Base-by-base conservation (phyloP, 2,113 vertebrate species). In the Hippocampus abdominalis region DNA sequence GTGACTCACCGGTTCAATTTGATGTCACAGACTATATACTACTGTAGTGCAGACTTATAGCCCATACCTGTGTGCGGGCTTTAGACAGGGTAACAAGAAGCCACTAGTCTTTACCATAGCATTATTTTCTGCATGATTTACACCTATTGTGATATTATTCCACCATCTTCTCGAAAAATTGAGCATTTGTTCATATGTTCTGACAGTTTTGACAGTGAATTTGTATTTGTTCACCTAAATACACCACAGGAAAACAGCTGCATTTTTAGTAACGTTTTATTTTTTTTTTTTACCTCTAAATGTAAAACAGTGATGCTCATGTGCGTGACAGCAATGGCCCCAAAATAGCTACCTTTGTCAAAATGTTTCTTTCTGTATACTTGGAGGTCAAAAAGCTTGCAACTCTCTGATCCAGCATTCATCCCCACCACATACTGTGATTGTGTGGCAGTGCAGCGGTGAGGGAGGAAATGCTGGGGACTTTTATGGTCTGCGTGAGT, bases 301-400 rank as follows among this genome's bases (percentile, higher is more conserved):
- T 72, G 57, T 12, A 11, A 36, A 76, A 75, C 64, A 77, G 66
- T 68, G 69, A 70, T 27, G 40, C 62, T 68, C 2, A 0, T 32
- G 61, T 68, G 71, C 3, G 59, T 73, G 69, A 77, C 7, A 3
- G 23, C 56, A 66, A 56, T 61, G 40, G 57, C 69, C 73, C 73
- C 69, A 69, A 69, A 79, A 77, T 75, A 79, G 71, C 10, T 8
- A n/a, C 63, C n/a, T 64, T 64, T 64, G 63, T 64, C 40, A 64
- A 27, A 64, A 20, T 48, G 29, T 59, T 48, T 80, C 21, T 74
- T 73, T 66, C 53, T 73, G 70, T 46, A 46, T 64, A 15, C 63
- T 64, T 64, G 3, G 42, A 64, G 63, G 63, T 64, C n/a, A 64
- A 64, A 46, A 64, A 46, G 40, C 63, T 48, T 46, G 40, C 63